Conservation (phyloP, 2,113 vertebrate species). For the Petrocephalus zakoni region DNA sequence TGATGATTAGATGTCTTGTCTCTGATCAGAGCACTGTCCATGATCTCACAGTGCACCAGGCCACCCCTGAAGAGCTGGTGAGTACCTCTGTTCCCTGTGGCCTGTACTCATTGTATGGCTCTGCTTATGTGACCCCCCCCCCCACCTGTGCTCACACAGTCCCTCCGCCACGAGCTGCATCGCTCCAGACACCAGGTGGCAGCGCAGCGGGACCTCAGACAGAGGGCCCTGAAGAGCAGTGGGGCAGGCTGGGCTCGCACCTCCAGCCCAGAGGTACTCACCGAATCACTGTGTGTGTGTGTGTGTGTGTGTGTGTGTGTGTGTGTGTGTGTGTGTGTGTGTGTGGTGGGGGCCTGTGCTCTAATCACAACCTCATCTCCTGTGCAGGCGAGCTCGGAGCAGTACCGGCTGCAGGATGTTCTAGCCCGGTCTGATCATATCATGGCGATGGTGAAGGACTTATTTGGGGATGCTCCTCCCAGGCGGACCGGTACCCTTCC, state of each 20-base stretch:
- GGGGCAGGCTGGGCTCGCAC: slow-evolving; percentile 57
- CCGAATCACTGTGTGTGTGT: neutral
- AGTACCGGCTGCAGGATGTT: slow-evolving; percentile 75
- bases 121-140: no score
- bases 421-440: slow-evolving; percentile 74
- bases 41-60: slow-evolving; percentile 77
- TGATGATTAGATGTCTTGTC: neutral
- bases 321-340: neutral
- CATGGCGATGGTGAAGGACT: slow-evolving; percentile 71
- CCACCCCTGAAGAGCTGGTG: slow-evolving; percentile 80
- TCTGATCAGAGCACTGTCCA: slow-evolving; percentile 72
- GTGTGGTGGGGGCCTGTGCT: neutral
- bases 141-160: slow-evolving; percentile 45
- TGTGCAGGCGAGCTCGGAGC: slow-evolving; percentile 79
- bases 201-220: slow-evolving; percentile 79
- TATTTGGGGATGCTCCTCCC: slow-evolving; percentile 72
- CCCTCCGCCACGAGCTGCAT: slow-evolving; percentile 78
- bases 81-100: slow-evolving; percentile 29
- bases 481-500: slow-evolving; percentile 69
- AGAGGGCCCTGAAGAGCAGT: slow-evolving; percentile 67
- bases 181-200: slow-evolving; percentile 77
- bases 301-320: neutral
- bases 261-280: slow-evolving; percentile 74
- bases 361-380: neutral
- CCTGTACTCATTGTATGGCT: neutral